A percentile compares a stretch with the other conserved stretches of the same genome.
Conservation (phyloP, 2,888 invertebrate genomes). For the Thelaira solivaga region DNA sequence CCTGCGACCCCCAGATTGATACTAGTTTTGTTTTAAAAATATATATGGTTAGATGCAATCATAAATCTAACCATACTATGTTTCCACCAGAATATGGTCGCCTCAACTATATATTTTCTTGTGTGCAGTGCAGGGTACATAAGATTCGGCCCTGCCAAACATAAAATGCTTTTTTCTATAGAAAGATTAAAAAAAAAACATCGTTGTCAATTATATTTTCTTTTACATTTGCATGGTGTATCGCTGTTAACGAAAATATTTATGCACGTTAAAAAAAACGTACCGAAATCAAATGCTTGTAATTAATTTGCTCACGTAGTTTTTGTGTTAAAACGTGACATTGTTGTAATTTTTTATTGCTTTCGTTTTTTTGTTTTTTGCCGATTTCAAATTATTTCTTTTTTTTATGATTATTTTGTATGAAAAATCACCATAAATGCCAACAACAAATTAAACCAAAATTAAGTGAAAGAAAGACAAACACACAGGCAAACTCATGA, state of each 20-base stretch:
- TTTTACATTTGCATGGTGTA: not conserved
- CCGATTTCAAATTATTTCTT: not conserved
- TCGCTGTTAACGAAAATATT: not conserved
- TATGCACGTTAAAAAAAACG: not conserved
- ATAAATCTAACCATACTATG: no score
- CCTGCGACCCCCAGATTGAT: no score
- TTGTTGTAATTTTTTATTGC: constrained; percentile 30
- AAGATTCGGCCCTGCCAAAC: no score
- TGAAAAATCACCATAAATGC: not conserved
- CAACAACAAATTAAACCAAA: not conserved
- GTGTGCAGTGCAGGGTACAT: no score
- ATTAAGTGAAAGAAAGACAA: no score
- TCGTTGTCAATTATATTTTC: not conserved
- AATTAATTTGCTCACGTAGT: constrained; percentile 61
- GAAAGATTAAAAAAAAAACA: not conserved
- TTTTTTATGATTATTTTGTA: constrained; percentile 5
- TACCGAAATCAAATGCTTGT: constrained; percentile 5
- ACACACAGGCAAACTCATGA: no score
- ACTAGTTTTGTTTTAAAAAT: no score
- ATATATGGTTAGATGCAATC: no score
- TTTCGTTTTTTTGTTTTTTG: not conserved
- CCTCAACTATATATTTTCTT: no score
- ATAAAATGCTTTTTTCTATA: not conserved
- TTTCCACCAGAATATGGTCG: no score
- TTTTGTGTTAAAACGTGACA: constrained; percentile 55